Evolutionary conservation across 2,797 vertebrate genomes (phyloP).

Genomic region (Poeciliopsis infans): DNA sequence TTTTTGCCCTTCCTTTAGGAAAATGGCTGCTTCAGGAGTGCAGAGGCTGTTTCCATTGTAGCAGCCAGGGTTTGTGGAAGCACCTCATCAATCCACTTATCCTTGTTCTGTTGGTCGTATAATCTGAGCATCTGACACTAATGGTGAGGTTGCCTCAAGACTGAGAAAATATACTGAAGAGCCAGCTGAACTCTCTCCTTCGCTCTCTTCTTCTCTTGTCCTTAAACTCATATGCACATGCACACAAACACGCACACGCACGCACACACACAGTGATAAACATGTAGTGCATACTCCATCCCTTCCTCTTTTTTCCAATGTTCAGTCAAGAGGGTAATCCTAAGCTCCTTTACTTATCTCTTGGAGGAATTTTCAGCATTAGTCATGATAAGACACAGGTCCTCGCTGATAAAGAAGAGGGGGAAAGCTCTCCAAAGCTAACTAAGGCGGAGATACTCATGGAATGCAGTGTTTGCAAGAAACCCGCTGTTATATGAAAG

Average conservation of each 20-base stretch:
- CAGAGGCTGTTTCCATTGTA: constrained; percentile 66
- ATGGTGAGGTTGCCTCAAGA: constrained; percentile 81
- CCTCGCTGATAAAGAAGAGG: constrained; percentile 73
- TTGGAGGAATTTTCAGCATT: constrained; percentile 83
- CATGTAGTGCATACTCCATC: constrained; percentile 56
- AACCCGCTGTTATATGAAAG: constrained; percentile 53
- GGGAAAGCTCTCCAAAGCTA: constrained; percentile 76
- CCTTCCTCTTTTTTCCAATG: constrained; percentile 72
- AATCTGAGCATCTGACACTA: constrained; percentile 84
- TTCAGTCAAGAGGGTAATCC: constrained; percentile 84
- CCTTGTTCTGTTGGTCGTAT: constrained; percentile 82
- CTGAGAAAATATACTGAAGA: constrained; percentile 82
- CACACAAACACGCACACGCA: constrained; percentile 23
- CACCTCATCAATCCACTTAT: constrained; percentile 86
- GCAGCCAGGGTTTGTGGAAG: constrained; percentile 76
- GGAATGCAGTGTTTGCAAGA: constrained; percentile 70
- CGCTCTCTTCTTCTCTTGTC: constrained; percentile 57
- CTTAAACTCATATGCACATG: constrained; percentile 43
- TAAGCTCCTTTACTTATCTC: constrained; percentile 86
- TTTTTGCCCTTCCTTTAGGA: constrained; percentile 86
- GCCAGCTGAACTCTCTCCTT: constrained; percentile 68
- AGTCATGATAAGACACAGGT: constrained; percentile 82
- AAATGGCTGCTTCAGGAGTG: constrained; percentile 79
- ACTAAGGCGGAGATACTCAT: constrained; percentile 76
- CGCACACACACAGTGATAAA: constrained; percentile 56